Base-by-base conservation (phyloP, 2,113 vertebrate genomes). In the Macroglossus sobrinus region DNA sequence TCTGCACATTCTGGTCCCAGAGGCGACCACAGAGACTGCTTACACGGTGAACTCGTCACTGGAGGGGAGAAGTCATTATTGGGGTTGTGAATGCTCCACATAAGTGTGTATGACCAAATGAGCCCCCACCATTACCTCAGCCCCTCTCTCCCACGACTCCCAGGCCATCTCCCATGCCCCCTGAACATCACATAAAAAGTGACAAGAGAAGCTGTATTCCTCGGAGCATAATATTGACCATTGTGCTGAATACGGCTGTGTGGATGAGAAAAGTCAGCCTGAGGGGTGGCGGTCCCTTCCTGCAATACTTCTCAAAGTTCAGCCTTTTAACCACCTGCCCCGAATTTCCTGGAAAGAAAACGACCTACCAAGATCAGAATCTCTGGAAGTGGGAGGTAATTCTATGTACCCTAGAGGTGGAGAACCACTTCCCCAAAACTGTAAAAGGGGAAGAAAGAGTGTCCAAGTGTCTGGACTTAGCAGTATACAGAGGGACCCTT, bases 1-100 rank as follows among this genome's bases (percentile, higher is more conserved):
- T 68, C 47, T 82, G 78, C 19, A 50, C 24, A 24, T 63, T 47
- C 71, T 63, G 76, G 85, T 71, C 38, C 74, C 4, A 15, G 93
- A 43, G 68, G 43, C 0, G 9, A 33, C 22, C 4, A 3, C 78
- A 81, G 47, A 86, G 28, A 26, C 86, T 71, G 21, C 69, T 68
- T 61, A 47, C 18, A 43, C 0, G 14, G 30, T 4, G 28, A 11
- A 4, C 38, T 74, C 53, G 11, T 43, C 88, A 5, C 38, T 22
- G 24, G 40, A 76, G 7, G 9, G 13, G 28, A 15, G 30, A 14
- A 55, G 14, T 72, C 57, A 35, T 40, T 63, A 55, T 0, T 24
- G 57, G 57, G 57, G 47, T 61, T 75, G 12, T 11, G 47, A 79
- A 53, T 74, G 40, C 15, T 38, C 61, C 40, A 19, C 21, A 4